Evolutionary conservation across 1,140 invertebrate species (phyloP).

Genomic region (Colletes gigas): DNA sequence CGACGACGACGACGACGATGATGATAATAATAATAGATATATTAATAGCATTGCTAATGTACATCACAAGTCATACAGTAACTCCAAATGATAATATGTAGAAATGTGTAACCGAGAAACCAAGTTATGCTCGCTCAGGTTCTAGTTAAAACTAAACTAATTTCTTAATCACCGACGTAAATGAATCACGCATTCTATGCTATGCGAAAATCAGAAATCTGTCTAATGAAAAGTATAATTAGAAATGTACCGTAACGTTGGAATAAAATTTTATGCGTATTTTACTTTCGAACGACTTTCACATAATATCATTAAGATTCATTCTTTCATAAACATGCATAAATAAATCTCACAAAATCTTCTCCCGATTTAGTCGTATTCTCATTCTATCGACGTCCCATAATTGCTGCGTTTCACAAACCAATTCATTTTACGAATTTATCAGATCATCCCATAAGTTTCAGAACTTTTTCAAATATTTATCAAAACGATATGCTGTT

Average conservation of each 20-base stretch:
- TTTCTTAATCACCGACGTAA: not conserved
- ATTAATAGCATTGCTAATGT: constrained; percentile 32
- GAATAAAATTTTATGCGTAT: not conserved
- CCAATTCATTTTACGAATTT: too few species aligned
- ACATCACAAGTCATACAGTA: constrained; percentile 34
- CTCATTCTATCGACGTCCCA: not conserved
- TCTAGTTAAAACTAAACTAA: not conserved
- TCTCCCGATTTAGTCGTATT: not conserved
- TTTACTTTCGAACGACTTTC: not conserved
- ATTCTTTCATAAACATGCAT: not conserved
- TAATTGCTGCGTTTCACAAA: not conserved
- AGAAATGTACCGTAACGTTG: too few species aligned
- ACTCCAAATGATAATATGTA: not conserved
- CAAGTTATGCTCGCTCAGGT: not conserved
- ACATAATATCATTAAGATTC: not conserved
- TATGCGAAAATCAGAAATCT: not conserved
- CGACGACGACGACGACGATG: too few species aligned
- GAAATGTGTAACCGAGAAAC: not conserved
- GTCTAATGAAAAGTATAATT: too few species aligned
- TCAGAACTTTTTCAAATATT: too few species aligned
- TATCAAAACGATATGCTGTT: too few species aligned
- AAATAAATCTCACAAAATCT: not conserved
- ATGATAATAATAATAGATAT: too few species aligned
- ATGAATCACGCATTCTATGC: constrained; percentile 1
- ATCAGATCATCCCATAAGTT: too few species aligned